Conservation (phyloP, 2,113 vertebrate genomes). For the Gallinago undulata region DNA sequence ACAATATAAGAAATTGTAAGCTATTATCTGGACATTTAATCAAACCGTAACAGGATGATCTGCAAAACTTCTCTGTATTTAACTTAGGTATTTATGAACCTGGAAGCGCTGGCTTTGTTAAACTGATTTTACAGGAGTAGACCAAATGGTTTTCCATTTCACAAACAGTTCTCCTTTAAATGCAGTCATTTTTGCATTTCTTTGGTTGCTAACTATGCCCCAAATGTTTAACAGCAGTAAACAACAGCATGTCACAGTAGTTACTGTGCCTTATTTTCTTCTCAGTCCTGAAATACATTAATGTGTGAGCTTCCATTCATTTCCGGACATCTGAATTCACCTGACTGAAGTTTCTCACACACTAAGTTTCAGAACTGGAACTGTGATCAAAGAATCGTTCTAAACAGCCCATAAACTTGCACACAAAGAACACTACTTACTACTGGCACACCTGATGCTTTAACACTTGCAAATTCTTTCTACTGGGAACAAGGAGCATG, state of each 20-base stretch:
- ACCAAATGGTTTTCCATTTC: background rate
- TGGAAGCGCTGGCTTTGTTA: background rate
- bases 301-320: background rate
- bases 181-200: background rate
- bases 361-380: background rate
- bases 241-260: background rate
- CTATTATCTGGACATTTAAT: background rate
- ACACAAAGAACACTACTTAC: background rate
- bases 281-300: background rate
- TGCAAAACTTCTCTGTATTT: background rate
- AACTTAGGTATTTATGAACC: background rate
- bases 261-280: background rate
- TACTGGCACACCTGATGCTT: background rate
- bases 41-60: background rate
- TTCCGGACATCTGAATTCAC: background rate
- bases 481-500: background rate
- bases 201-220: background rate
- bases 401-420: background rate
- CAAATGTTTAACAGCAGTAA: background rate
- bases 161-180: background rate
- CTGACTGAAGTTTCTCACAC: background rate
- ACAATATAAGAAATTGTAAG: background rate
- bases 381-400: background rate
- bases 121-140: background rate
- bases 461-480: background rate